A percentile compares a stretch with the other conserved stretches of the same genome.
phyloP scores from a whole-genome alignment of 2,888 invertebrate species.

The Chaetogeoica ovagalla region DNA sequence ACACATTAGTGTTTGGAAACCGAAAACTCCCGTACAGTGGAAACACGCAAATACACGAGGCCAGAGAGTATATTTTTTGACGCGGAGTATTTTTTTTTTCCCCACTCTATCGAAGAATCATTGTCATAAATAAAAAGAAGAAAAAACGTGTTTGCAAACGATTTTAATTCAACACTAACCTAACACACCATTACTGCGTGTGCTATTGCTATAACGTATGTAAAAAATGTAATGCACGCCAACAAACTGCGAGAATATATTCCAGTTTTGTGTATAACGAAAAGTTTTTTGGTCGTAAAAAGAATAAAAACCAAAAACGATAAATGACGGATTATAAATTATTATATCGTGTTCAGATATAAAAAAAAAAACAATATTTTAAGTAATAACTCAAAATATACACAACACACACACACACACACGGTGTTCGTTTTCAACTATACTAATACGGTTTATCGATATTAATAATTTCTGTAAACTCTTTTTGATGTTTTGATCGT shows the following conservation, averaged over 20 bases:
- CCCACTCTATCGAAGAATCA: neutral
- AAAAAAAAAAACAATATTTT: no score
- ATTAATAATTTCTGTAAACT: no score
- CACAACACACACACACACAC: no score
- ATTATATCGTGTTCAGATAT: neutral
- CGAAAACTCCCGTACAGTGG: conserved; percentile 1
- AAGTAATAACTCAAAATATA: no score
- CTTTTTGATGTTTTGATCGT: no score
- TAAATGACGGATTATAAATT: neutral
- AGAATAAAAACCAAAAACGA: neutral
- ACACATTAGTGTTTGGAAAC: conserved; percentile 29
- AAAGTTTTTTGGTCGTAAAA: neutral
- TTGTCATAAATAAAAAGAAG: neutral
- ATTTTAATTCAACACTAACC: neutral
- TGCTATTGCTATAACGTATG: no score
- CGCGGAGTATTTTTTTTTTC: neutral
- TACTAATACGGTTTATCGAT: no score
- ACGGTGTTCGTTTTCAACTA: no score
- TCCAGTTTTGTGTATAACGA: neutral
- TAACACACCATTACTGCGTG: no score
- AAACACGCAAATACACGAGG: neutral
- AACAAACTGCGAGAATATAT: neutral
- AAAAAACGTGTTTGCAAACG: neutral
- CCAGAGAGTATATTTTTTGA: no score
- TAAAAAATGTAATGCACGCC: no score